A percentile compares a stretch with the other conserved stretches of the same genome.
Conservation (phyloP, 2,888 invertebrate genomes). For the Hyles lineata region DNA sequence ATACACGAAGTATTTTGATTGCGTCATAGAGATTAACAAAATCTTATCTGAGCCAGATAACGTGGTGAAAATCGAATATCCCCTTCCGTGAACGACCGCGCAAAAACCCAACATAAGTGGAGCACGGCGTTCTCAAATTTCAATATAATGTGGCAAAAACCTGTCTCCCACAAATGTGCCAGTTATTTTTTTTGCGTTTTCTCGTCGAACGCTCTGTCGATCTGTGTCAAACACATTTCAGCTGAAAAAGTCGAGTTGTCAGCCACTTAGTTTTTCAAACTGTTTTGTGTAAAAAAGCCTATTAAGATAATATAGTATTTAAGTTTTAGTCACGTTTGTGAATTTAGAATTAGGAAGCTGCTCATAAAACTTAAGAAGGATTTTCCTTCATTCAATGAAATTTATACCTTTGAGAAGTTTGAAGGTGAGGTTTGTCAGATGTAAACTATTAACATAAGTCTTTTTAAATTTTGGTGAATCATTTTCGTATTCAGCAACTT, state of each 20-base stretch:
- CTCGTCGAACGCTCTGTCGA: constrained; percentile 37
- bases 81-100: constrained; percentile 39
- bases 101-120: constrained; percentile 37
- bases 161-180: constrained; percentile 40
- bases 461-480: too few species aligned
- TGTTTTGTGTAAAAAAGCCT: constrained; percentile 27
- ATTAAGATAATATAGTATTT: constrained; percentile 23
- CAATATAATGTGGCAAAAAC: constrained; percentile 44
- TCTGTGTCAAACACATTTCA: constrained; percentile 44
- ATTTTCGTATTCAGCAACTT: too few species aligned
- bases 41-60: constrained; percentile 68
- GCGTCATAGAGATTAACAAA: constrained; percentile 64
- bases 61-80: constrained; percentile 46
- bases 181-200: constrained; percentile 40
- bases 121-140: constrained; percentile 43
- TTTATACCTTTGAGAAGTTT: background rate
- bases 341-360: background rate
- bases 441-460: too few species aligned
- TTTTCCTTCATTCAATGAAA: constrained; percentile 4
- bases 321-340: background rate
- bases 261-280: constrained; percentile 9
- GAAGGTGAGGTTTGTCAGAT: too few species aligned
- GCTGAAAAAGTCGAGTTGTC: constrained; percentile 38
- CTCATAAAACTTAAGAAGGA: background rate
- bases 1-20: constrained; percentile 50